These are phyloP conservation scores for Sciurus carolinensis DNA, from an alignment of 2,797 vertebrate species.

Conservation along the genomic window DNA sequence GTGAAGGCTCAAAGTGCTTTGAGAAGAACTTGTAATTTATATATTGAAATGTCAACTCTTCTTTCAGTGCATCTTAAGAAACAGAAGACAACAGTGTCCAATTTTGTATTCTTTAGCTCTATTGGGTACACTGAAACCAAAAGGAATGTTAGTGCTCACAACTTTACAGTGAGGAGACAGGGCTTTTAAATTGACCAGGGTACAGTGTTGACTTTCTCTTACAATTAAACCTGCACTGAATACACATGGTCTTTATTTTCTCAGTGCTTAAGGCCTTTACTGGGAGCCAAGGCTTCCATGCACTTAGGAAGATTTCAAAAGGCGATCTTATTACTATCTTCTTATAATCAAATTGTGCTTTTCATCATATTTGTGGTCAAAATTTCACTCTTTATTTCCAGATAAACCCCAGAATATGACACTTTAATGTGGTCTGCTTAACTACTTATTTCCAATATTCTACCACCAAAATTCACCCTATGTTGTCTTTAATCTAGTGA, in stretches of 20 bases:
- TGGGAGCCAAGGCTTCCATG: neutral
- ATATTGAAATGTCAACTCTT: neutral
- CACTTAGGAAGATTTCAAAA: neutral
- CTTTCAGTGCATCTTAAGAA: conserved; percentile 25
- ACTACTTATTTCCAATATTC: neutral
- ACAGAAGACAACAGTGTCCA: neutral
- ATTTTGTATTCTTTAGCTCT: neutral
- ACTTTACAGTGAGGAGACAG: neutral
- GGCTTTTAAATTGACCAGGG: neutral
- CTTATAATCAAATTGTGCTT: neutral
- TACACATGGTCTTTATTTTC: neutral
- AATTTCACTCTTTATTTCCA: neutral
- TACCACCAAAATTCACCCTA: neutral
- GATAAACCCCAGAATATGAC: neutral
- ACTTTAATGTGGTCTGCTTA: neutral
- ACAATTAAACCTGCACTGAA: neutral
- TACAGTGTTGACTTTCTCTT: neutral
- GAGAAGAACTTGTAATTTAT: conserved; percentile 43
- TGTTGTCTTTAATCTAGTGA: neutral
- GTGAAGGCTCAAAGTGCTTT: conserved; percentile 17
- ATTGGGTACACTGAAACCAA: neutral
- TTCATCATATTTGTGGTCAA: neutral
- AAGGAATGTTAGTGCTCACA: neutral
- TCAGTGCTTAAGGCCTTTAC: neutral
- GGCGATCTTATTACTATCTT: neutral